Percentiles rank a stretch among this genome's conserved stretches.
Conservation (phyloP, 2,113 vertebrate species). For the Muscicapa adusta region DNA sequence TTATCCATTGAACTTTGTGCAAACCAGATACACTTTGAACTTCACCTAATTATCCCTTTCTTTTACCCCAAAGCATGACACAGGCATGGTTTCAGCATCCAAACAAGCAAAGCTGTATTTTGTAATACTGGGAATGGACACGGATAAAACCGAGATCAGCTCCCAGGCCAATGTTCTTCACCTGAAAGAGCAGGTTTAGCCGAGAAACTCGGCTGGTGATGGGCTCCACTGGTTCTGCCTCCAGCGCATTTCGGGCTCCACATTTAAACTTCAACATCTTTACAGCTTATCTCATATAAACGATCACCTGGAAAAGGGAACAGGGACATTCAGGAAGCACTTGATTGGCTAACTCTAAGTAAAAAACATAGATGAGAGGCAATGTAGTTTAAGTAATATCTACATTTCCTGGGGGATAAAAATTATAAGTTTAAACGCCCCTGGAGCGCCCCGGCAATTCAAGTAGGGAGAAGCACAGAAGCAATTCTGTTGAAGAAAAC, state of each 20-base stretch:
- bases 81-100: fast-evolving
- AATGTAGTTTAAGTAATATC: fast-evolving
- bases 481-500: neutral
- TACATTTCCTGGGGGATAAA: fast-evolving
- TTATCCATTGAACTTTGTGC: neutral
- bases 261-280: constrained; percentile 96
- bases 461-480: neutral
- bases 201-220: constrained; percentile 83
- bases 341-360: neutral
- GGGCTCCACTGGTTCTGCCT: constrained; percentile 69
- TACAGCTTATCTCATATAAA: neutral
- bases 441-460: fast-evolving
- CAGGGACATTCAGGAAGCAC: neutral
- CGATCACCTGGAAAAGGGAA: neutral
- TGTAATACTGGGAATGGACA: fast-evolving
- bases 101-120: neutral
- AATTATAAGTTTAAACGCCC: fast-evolving
- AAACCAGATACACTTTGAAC: neutral
- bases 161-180: constrained; percentile 11
- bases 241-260: constrained; percentile 65
- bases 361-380: fast-evolving
- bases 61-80: neutral
- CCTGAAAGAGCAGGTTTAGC: constrained; percentile 91
- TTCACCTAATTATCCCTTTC: neutral
- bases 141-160: fast-evolving